Conservation (phyloP, 2,888 invertebrate species). For the Leistus spinibarbis region DNA sequence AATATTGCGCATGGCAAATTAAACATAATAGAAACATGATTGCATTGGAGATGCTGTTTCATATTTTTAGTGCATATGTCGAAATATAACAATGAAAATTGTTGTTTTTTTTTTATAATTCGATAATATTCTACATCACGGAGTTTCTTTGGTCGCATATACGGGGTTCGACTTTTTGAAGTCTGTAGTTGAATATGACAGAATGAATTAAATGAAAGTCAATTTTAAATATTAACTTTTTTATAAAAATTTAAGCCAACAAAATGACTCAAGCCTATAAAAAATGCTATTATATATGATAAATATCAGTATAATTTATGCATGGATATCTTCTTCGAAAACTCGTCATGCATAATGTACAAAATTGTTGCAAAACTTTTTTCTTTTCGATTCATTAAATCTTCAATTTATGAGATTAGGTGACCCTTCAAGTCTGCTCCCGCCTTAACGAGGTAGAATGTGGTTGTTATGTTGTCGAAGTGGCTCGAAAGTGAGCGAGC, state of each 20-base stretch:
- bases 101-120: too few relatives aligned
- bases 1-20: too few relatives aligned
- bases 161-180: not conserved
- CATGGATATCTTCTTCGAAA: not conserved
- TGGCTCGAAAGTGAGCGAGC: conserved; percentile 2
- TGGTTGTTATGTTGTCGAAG: not conserved
- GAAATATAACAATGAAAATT: too few relatives aligned
- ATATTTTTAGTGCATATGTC: too few relatives aligned
- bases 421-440: not conserved
- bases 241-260: not conserved
- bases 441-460: conserved; percentile 10
- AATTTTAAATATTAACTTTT: not conserved
- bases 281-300: conserved; percentile 5
- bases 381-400: conserved; percentile 37
- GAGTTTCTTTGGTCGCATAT: too few relatives aligned
- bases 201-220: not conserved
- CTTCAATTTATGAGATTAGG: conserved; percentile 35
- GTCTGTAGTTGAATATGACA: too few relatives aligned
- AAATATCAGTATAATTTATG: not conserved
- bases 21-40: too few relatives aligned
- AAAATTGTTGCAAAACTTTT: conserved; percentile 35
- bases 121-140: too few relatives aligned
- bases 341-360: conserved; percentile 25
- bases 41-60: too few relatives aligned
- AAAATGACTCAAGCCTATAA: not conserved